phyloP scores from a whole-genome alignment of 1,140 invertebrate species.

The Anagrus nilaparvatae region DNA sequence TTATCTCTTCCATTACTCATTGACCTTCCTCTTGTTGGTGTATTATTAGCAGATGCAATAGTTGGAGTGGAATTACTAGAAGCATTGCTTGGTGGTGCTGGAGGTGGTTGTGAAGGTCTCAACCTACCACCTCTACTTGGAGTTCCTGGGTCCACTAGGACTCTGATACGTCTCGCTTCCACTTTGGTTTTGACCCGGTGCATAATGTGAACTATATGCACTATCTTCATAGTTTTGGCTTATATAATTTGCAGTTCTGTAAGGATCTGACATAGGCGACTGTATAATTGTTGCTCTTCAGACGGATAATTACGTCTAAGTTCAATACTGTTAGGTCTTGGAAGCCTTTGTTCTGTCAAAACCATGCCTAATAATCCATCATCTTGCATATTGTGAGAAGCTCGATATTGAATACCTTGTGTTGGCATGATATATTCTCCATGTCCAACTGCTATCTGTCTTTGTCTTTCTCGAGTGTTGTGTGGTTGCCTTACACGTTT shows the following conservation, averaged over 20 bases:
- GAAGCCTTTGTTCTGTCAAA: slow-evolving; percentile 46
- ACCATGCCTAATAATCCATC: slow-evolving; percentile 38
- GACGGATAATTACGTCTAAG: slow-evolving; percentile 55
- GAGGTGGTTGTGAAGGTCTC: slow-evolving; percentile 75
- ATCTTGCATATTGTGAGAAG: slow-evolving; percentile 36
- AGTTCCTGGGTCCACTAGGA: slow-evolving; percentile 44
- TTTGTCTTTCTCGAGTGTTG: slow-evolving; percentile 75
- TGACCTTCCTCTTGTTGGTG: slow-evolving; percentile 56
- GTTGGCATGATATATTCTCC: slow-evolving; percentile 77
- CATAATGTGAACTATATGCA: slow-evolving; percentile 40
- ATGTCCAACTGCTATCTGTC: slow-evolving; percentile 70
- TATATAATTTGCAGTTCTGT: slow-evolving; percentile 22
- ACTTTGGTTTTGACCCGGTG: slow-evolving; percentile 33
- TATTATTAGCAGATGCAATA: slow-evolving; percentile 52
- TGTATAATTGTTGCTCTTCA: slow-evolving; percentile 47
- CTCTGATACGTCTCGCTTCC: slow-evolving; percentile 40
- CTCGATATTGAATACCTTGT: slow-evolving; percentile 34
- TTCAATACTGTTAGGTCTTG: slow-evolving; percentile 68
- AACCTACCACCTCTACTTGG: slow-evolving; percentile 48
- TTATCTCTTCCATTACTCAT: slow-evolving; percentile 59
- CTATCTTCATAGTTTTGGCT: slow-evolving; percentile 36
- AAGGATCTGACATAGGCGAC: slow-evolving; percentile 37
- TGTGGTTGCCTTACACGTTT: slow-evolving; percentile 74
- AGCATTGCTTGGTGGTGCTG: slow-evolving; percentile 64
- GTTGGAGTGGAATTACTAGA: slow-evolving; percentile 60